These are phyloP conservation scores for Trachurus trachurus DNA, from an alignment of 2,797 vertebrate genomes.

Conservation along the genomic window DNA sequence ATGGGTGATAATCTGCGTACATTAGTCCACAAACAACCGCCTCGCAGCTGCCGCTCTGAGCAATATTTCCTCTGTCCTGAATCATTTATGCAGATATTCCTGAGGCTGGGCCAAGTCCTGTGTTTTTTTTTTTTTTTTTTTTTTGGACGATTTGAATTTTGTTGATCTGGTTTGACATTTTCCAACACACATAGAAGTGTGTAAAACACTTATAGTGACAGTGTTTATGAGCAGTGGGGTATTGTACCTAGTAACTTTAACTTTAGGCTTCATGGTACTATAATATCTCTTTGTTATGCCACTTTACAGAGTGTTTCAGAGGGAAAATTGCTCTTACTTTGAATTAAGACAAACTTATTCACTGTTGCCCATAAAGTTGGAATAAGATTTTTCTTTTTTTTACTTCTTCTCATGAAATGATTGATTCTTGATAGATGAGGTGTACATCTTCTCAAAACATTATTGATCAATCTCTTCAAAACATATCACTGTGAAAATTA, in stretches of 20 bases:
- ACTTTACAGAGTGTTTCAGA: not conserved
- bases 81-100: conserved; percentile 58
- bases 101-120: conserved; percentile 37
- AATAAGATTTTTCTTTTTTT: no score
- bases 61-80: conserved; percentile 46
- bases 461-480: no score
- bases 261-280: not conserved
- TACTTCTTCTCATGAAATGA: no score
- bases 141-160: conserved; percentile 12
- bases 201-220: not conserved
- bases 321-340: not conserved
- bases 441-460: no score
- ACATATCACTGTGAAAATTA: no score
- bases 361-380: no score
- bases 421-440: no score
- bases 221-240: not conserved
- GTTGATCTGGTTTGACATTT: not conserved
- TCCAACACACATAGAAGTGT: not conserved
- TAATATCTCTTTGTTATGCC: not conserved
- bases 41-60: conserved; percentile 31
- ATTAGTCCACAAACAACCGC: conserved; percentile 31
- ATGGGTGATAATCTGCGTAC: conserved; percentile 54
- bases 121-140: not conserved
- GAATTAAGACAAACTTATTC: not conserved
- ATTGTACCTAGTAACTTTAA: no score